Conservation (phyloP, 1,140 invertebrate genomes). For the Aphaenogaster floridana region DNA sequence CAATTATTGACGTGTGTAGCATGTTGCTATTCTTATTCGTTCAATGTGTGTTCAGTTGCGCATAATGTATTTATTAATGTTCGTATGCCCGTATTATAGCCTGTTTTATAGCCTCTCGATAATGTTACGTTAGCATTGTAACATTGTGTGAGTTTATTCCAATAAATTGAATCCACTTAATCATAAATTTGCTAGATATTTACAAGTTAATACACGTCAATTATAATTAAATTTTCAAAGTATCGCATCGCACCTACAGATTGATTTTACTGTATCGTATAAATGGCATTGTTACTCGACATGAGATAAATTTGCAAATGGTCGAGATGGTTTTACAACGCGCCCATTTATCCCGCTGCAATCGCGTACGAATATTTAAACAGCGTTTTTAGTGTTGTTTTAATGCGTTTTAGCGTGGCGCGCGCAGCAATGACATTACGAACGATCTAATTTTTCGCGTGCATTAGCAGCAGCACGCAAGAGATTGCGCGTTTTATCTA, state of each 20-base stretch:
- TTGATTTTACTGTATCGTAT: constrained; percentile 1
- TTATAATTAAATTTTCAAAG: constrained; percentile 41
- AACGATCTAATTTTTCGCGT: constrained; percentile 55
- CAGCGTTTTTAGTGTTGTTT: constrained; percentile 27
- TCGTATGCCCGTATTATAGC: not conserved
- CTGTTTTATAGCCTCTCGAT: constrained; percentile 4
- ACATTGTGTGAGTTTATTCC: constrained; percentile 10
- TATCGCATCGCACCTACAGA: not conserved
- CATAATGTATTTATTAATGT: constrained; percentile 4
- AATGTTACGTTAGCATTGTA: constrained; percentile 34
- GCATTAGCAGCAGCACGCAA: constrained; percentile 47
- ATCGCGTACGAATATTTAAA: constrained; percentile 47
- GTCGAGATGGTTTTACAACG: constrained; percentile 1
- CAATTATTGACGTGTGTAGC: constrained; percentile 32
- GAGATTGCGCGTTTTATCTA: constrained; percentile 51
- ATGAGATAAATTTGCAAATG: constrained; percentile 34
- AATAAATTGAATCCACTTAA: constrained; percentile 50
- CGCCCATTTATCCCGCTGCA: constrained; percentile 17
- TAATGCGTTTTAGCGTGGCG: constrained; percentile 38
- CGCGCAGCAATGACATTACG: constrained; percentile 36
- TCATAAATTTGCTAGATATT: constrained; percentile 41
- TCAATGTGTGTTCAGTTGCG: constrained; percentile 3
- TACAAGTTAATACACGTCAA: constrained; percentile 34
- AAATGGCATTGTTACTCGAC: constrained; percentile 3
- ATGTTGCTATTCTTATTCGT: constrained; percentile 26